Base-by-base conservation (phyloP, 2,113 vertebrate species). In the Gymnogyps californianus region DNA sequence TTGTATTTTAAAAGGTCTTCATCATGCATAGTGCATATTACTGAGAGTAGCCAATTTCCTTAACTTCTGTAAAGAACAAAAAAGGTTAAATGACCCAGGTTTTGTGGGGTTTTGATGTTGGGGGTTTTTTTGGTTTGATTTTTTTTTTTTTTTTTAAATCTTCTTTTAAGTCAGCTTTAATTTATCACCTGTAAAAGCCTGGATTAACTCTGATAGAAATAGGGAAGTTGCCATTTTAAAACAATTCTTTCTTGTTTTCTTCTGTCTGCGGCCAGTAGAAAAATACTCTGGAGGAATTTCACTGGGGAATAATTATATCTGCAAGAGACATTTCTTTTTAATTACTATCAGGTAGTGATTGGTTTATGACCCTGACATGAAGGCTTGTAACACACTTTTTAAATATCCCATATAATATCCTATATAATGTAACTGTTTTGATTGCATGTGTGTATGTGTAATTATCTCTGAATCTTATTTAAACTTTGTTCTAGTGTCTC, bases 271-370 rank as follows among this genome's bases (percentile, higher is more conserved):
- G 57, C 38, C 65, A 84, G n/a, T 78, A 86, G 67, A 64, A 93
- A 34, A 94, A 51, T 58, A 38, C 55, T 72, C 58, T 44, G 40
- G 80, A 67, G 51, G 51, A 94, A 47, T 90, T 94, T 90, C 90
- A 29, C 28, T 57, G 51, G 57, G 70, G 57, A 89, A 22, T 96
- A 89, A 87, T 97, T 93, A 29, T 76, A 89, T 84, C 64, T 82
- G 80, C 80, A 76, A 76, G 69, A 93, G 72, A 55, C 31, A 21
- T 87, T 95, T 89, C 57, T 72, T 83, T 83, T 93, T 97, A 95
- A 94, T 97, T 90, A 69, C 55, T 84, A 16, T 82, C 76, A 90
- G 51, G 16, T 92, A 67, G 86, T 90, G 79, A 92, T 92, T 83
- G 47, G 40, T 86, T 93, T 97, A 80, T 69, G 71, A 80, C 59